Conservation (phyloP, 2,113 vertebrate species). For the Dasyprocta punctata region DNA sequence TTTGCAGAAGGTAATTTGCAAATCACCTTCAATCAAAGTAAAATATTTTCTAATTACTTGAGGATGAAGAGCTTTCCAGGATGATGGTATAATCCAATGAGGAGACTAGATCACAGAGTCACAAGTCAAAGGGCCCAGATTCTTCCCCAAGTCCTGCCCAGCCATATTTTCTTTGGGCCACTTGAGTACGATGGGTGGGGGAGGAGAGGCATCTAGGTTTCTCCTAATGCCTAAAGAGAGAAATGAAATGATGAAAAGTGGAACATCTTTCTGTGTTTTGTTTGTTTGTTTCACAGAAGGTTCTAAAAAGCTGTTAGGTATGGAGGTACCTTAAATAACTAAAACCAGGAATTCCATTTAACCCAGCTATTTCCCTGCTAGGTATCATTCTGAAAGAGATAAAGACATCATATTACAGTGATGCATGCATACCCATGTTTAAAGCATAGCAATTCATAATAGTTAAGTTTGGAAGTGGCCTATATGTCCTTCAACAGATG, state of each 20-base stretch:
- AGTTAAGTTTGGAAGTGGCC: not conserved
- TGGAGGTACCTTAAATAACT: not conserved
- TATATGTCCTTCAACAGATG: not conserved
- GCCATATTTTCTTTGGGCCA: too few species aligned
- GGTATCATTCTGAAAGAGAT: not conserved
- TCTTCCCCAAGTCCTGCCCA: not conserved
- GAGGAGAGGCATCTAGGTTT: not conserved
- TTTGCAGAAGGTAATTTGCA: constrained; percentile 7
- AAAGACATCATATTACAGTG: not conserved
- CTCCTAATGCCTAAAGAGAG: not conserved
- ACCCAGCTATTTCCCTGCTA: not conserved
- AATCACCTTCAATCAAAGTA: constrained; percentile 29
- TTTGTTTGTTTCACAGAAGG: not conserved
- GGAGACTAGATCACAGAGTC: not conserved
- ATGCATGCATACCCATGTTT: not conserved
- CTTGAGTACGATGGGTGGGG: not conserved
- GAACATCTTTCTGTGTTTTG: not conserved
- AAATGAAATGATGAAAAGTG: not conserved
- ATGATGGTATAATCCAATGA: not conserved
- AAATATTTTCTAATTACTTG: not conserved
- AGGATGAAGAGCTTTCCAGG: not conserved
- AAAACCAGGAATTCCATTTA: not conserved
- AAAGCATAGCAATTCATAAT: not conserved
- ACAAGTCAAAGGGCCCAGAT: not conserved
- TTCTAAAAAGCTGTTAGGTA: not conserved